These are phyloP conservation scores for Meteorus colon DNA, from an alignment of 2,888 invertebrate species.

Conservation along the genomic window DNA sequence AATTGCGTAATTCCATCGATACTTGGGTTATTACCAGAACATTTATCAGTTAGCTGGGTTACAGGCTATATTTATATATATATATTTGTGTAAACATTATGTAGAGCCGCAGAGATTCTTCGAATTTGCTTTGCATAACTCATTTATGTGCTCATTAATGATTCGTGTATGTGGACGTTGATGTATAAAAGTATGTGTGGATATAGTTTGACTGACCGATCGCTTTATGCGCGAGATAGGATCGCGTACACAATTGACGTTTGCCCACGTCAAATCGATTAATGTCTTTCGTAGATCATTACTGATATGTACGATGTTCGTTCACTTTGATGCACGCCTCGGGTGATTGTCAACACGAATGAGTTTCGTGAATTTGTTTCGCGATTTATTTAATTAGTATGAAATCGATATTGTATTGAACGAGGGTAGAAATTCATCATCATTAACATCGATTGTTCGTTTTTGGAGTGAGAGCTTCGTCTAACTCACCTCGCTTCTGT, in stretches of 20 bases:
- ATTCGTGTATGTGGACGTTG: not conserved
- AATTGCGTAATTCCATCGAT: not conserved
- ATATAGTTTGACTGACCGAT: conserved; percentile 8
- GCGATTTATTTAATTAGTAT: not conserved
- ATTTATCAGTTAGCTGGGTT: not conserved
- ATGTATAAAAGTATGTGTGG: not conserved
- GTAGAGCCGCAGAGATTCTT: not conserved
- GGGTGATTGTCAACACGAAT: conserved; percentile 29
- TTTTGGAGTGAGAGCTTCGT: no score
- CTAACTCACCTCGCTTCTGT: no score
- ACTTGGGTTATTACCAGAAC: not conserved
- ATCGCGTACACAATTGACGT: conserved; percentile 28
- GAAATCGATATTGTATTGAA: not conserved
- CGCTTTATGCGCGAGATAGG: conserved; percentile 10
- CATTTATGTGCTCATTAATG: conserved; percentile 1
- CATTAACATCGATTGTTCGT: no score
- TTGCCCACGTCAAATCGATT: conserved; percentile 41
- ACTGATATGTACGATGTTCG: conserved; percentile 8
- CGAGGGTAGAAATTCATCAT: not conserved
- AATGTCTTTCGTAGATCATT: conserved; percentile 38
- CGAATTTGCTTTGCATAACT: not conserved
- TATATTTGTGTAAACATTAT: not conserved
- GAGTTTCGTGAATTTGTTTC: not conserved
- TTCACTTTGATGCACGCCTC: conserved; percentile 15
- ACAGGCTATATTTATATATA: not conserved